Conservation (phyloP, 2,888 invertebrate species). For the Yponomeuta plumbellus region DNA sequence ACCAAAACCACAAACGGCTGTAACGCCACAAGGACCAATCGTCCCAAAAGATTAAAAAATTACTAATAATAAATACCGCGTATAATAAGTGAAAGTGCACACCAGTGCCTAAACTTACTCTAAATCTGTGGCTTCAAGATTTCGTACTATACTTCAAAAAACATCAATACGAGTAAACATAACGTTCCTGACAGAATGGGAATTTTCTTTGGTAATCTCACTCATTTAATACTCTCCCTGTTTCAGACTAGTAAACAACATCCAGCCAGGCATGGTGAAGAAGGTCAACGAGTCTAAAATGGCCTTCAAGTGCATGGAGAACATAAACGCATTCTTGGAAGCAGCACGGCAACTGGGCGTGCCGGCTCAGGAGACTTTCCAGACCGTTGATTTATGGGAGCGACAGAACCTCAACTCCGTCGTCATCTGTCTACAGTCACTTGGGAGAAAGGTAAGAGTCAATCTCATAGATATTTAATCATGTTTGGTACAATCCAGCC, state of each 20-base stretch:
- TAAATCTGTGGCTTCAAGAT: too few species aligned
- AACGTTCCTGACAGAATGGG: too few species aligned
- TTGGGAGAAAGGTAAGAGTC: constrained; percentile 90
- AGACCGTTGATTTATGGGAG: constrained; percentile 98
- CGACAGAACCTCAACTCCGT: constrained; percentile 97
- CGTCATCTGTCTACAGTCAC: constrained; percentile 94
- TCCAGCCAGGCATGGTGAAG: constrained; percentile 91
- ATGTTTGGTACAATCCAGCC: background rate
- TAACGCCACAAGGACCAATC: too few species aligned
- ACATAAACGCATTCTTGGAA: constrained; percentile 95
- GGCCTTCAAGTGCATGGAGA: constrained; percentile 99
- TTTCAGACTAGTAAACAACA: constrained; percentile 88
- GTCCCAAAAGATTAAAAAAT: too few species aligned
- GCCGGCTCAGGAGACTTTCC: constrained; percentile 95
- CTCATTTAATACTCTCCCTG: background rate
- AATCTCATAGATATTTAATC: background rate
- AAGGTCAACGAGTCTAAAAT: constrained; percentile 93
- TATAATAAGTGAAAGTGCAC: too few species aligned
- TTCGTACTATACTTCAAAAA: too few species aligned
- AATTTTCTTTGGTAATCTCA: background rate
- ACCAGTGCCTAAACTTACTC: too few species aligned
- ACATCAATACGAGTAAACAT: too few species aligned
- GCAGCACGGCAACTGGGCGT: constrained; percentile 92
- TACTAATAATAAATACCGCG: too few species aligned
- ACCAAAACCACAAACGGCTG: too few species aligned